phyloP scores from a whole-genome alignment of 2,797 vertebrate species.

The Sciurus vulgaris region DNA sequence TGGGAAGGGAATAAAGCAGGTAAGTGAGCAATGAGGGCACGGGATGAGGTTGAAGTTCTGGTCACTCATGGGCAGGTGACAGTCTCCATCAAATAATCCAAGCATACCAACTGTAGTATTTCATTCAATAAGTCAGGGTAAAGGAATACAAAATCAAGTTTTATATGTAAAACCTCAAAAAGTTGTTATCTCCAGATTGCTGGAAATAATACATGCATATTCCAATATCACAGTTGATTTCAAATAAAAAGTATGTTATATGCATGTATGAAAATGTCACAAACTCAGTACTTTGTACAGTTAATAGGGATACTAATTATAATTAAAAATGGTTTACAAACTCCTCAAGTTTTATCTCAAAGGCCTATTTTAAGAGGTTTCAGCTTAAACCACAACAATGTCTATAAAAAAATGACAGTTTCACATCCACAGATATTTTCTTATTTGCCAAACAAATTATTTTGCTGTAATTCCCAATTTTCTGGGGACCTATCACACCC shows the following conservation, averaged over 20 bases:
- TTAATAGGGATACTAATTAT: background rate
- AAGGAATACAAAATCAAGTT: background rate
- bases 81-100: background rate
- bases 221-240: background rate
- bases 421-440: slow-evolving; percentile 26
- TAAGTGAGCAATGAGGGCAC: background rate
- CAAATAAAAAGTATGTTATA: background rate
- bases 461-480: slow-evolving; percentile 44
- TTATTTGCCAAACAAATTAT: slow-evolving; percentile 46
- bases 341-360: background rate
- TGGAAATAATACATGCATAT: background rate
- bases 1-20: background rate
- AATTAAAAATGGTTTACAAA: background rate
- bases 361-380: background rate
- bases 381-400: background rate
- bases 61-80: background rate
- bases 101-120: background rate
- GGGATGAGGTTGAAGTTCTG: background rate
- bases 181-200: background rate
- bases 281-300: background rate
- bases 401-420: background rate
- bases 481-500: background rate
- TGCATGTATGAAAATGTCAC: background rate
- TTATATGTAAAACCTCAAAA: background rate
- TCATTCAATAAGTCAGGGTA: background rate